These are phyloP conservation scores for Sebastes baramenuke DNA, from an alignment of 2,797 vertebrate species.

Conservation along the genomic window DNA sequence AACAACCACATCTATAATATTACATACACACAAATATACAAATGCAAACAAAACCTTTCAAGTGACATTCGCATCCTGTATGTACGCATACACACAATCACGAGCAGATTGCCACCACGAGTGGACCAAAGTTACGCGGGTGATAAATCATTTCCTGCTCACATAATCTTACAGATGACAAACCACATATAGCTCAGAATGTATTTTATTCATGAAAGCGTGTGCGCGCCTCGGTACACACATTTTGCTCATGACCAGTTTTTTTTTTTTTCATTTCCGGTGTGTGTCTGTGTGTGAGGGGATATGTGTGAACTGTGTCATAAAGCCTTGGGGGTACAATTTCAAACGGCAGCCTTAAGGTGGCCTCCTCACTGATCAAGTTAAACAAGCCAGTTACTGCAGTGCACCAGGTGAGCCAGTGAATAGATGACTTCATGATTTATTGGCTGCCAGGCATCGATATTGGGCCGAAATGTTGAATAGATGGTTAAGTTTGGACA, in stretches of 20 bases:
- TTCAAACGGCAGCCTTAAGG: slow-evolving; percentile 53
- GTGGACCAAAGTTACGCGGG: slow-evolving; percentile 10
- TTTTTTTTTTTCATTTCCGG: slow-evolving; percentile 53
- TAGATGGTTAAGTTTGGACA: neutral
- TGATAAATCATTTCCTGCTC: slow-evolving; percentile 65
- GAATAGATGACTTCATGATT: slow-evolving; percentile 38
- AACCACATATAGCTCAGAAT: slow-evolving; percentile 53
- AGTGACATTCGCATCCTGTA: slow-evolving; percentile 5
- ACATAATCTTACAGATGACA: slow-evolving; percentile 56
- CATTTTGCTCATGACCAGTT: slow-evolving; percentile 5
- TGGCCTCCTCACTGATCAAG: slow-evolving; percentile 58
- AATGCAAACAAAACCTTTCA: slow-evolving; percentile 16
- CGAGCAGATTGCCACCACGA: slow-evolving; percentile 4
- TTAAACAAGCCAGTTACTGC: slow-evolving; percentile 49
- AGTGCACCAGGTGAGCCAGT: slow-evolving; percentile 60
- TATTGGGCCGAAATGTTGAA: slow-evolving; percentile 5
- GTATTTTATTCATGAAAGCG: slow-evolving; percentile 43
- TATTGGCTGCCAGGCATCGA: slow-evolving; percentile 17
- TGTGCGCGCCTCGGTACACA: neutral
- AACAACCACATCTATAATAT: neutral
- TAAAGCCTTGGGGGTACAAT: slow-evolving; percentile 51
- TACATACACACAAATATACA: neutral
- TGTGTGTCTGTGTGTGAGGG: slow-evolving; percentile 10
- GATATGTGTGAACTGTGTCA: slow-evolving; percentile 38
- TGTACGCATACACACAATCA: neutral